Evolutionary conservation across 2,113 vertebrate species (phyloP).

Genomic region (Tetraodon nigroviridis): DNA sequence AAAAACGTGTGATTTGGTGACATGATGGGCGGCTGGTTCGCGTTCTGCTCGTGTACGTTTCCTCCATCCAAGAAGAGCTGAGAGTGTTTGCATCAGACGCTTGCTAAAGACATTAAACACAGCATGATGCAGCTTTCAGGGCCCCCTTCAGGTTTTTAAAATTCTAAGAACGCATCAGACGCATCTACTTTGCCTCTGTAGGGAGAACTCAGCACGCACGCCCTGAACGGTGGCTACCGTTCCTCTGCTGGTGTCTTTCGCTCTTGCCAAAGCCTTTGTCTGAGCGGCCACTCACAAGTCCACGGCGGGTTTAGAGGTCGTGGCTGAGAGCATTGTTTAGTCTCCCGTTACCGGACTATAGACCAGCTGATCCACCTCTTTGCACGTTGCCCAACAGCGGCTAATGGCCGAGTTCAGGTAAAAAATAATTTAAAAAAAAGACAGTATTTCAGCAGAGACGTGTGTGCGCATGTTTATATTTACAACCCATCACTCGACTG

Average conservation of each 20-base stretch:
- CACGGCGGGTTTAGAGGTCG: slow-evolving; percentile 42
- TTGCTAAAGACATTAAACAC: slow-evolving; percentile 19
- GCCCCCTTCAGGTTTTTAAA: slow-evolving; percentile 15
- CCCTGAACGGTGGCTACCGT: slow-evolving; percentile 18
- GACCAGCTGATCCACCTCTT: slow-evolving; percentile 31
- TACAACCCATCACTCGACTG: slow-evolving; percentile 69
- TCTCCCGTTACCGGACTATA: slow-evolving; percentile 56
- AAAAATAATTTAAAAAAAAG: slow-evolving; percentile 37
- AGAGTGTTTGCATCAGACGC: slow-evolving; percentile 3
- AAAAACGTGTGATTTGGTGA: slow-evolving; percentile 22
- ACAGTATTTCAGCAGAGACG: slow-evolving; percentile 18
- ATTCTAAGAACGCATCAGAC: slow-evolving; percentile 19
- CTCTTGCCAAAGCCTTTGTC: slow-evolving; percentile 17
- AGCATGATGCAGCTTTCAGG: slow-evolving; percentile 12
- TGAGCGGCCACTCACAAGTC: slow-evolving; percentile 31
- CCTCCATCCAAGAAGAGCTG: neutral
- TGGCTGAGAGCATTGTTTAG: slow-evolving; percentile 49
- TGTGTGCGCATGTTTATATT: slow-evolving; percentile 72
- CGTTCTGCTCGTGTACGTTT: neutral
- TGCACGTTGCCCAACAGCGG: no score
- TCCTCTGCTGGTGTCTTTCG: slow-evolving; percentile 15
- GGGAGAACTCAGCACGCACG: slow-evolving; percentile 26
- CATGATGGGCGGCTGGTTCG: slow-evolving; percentile 39
- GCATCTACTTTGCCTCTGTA: slow-evolving; percentile 26
- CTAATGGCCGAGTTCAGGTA: neutral